Evolutionary conservation across 2,113 vertebrate species (phyloP).

Genomic region (Empidonax traillii): DNA sequence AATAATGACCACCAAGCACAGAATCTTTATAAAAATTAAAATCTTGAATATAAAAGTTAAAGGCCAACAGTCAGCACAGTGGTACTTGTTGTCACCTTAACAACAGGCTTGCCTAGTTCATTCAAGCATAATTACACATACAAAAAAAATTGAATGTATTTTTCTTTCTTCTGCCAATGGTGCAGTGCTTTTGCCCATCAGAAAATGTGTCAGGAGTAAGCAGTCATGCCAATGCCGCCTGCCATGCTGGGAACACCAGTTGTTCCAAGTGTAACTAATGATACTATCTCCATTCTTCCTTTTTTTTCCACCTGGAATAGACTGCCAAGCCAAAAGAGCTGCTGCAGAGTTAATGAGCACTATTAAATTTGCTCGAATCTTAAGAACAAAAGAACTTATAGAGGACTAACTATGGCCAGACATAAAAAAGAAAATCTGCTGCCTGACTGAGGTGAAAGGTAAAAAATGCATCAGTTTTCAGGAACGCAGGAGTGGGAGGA

Average conservation of each 20-base stretch:
- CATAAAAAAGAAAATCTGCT: neutral
- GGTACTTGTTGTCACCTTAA: neutral
- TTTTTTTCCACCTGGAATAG: neutral
- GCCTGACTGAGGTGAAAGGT: neutral
- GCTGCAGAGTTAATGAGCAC: slow-evolving; percentile 12
- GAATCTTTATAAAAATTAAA: neutral
- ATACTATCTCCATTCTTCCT: neutral
- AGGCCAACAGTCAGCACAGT: neutral
- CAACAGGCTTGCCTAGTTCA: neutral
- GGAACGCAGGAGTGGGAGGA: neutral
- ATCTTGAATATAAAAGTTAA: neutral
- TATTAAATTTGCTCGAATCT: neutral
- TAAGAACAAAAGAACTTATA: neutral
- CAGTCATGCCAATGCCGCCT: neutral
- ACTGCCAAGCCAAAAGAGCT: neutral
- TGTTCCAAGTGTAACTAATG: neutral
- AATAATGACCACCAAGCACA: neutral
- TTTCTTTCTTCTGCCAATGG: neutral
- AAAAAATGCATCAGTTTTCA: neutral
- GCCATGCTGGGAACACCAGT: neutral
- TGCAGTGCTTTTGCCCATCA: neutral
- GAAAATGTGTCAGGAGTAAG: neutral
- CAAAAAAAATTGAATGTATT: neutral
- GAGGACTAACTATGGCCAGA: neutral
- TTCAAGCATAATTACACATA: neutral